A percentile compares a stretch with the other conserved stretches of the same genome.
These are phyloP conservation scores for Myotis pilosus DNA, from an alignment of 2,797 vertebrate genomes.

Conservation along the genomic window DNA sequence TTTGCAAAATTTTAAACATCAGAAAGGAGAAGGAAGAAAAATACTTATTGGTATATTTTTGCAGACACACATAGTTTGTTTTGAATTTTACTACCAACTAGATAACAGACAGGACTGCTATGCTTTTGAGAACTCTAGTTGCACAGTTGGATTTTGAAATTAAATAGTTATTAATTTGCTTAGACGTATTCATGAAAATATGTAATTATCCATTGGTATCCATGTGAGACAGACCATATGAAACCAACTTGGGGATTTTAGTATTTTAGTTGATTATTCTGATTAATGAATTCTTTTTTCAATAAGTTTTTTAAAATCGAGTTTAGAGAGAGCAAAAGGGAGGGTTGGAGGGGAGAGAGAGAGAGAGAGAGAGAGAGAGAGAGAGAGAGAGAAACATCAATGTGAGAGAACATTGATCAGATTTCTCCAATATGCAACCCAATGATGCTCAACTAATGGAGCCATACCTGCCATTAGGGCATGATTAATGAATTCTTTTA, in stretches of 20 bases:
- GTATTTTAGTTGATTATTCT: not conserved
- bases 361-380: not conserved
- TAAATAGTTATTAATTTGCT: not conserved
- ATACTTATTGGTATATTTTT: conserved; percentile 31
- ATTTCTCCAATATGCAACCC: not conserved
- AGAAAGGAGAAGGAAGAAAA: conserved; percentile 25
- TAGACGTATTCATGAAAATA: not conserved
- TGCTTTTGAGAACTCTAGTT: not conserved
- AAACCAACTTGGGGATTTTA: conserved; percentile 9
- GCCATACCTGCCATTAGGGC: not conserved
- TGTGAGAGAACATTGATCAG: not conserved
- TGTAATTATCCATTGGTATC: not conserved
- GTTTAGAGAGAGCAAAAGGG: not conserved
- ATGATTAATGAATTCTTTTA: conserved; percentile 24
- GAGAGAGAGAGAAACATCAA: not conserved
- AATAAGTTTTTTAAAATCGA: not conserved
- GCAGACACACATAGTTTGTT: not conserved
- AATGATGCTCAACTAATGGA: not conserved
- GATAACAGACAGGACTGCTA: not conserved
- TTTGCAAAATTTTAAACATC: conserved; percentile 48
- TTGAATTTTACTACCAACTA: conserved; percentile 24
- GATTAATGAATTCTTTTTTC: conserved; percentile 15
- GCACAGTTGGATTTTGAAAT: conserved; percentile 1
- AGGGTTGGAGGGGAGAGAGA: too few relatives aligned
- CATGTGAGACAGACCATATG: not conserved